Evolutionary conservation across 2,797 vertebrate species (phyloP).

Genomic region (Babyrousa celebensis): DNA sequence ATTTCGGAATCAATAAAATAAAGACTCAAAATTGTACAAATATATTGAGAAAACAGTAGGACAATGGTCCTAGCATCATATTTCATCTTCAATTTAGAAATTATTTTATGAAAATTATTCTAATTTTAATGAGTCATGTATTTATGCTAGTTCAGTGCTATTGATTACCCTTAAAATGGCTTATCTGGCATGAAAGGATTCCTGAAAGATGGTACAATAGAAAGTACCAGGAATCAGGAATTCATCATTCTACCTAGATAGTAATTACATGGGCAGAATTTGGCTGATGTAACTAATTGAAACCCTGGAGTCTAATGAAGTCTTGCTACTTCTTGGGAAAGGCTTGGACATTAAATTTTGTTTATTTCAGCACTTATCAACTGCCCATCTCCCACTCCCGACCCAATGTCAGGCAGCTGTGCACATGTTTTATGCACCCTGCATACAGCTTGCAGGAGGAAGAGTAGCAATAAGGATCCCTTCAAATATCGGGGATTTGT

Average conservation of each 20-base stretch:
- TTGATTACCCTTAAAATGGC: background rate
- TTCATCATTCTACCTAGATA: background rate
- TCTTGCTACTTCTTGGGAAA: background rate
- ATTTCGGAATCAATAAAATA: slow-evolving; percentile 2
- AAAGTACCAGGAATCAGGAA: background rate
- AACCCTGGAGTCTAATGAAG: slow-evolving; percentile 2
- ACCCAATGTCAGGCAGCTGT: background rate
- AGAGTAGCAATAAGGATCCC: background rate
- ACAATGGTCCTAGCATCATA: background rate
- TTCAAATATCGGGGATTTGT: background rate
- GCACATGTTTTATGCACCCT: background rate
- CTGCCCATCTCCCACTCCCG: background rate
- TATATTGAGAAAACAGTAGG: background rate
- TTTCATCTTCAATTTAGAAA: slow-evolving; percentile 56
- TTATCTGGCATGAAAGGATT: slow-evolving; percentile 8
- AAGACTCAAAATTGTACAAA: slow-evolving; percentile 32
- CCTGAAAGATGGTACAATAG: background rate
- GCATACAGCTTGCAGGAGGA: background rate
- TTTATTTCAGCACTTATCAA: background rate
- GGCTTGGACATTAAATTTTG: background rate
- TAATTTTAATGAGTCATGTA: background rate
- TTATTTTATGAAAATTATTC: slow-evolving; percentile 60
- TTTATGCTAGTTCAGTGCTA: slow-evolving; percentile 4
- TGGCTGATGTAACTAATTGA: background rate
- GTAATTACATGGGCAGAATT: background rate